Evolutionary conservation across 1,140 invertebrate species (phyloP), one percentile per base, ranked within the genome.

Genomic region (Homarus americanus): DNA sequence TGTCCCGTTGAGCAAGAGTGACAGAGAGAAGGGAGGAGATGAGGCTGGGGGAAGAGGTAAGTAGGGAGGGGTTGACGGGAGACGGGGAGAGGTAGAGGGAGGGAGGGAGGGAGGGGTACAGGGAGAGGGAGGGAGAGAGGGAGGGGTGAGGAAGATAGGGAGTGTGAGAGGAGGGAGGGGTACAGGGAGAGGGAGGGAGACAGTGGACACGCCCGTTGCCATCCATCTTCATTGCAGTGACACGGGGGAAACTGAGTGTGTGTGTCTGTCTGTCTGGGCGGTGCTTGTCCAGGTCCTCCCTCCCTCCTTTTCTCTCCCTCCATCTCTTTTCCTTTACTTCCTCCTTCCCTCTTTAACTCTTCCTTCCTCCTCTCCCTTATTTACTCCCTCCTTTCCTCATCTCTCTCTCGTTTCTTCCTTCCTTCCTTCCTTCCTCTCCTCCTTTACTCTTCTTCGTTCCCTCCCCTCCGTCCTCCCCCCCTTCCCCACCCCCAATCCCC

Each of bases 211-310:
- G 76, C 76, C 76, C 44, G 20, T 44, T 28, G 10, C 40, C 40
- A 79, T 79, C 76, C 76, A 79, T 79, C 76, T 79, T 79, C 24
- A 79, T 79, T 38, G 40, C 15, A 20, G 44, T 28, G 76, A 79
- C 76, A 36, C 36, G 41, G 32, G 40, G 49, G 78, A 32, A 34
- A 9, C 2, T 7, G 40, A 20, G 41, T 10, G 38, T 2, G 38
- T 1, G 4, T 24, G 4, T 1, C 32, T 32, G 5, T 63, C 1
- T 28, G 24, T 66, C 0, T 82, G 5, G 34, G 24, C 0, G 28
- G n/a, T 49, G 44, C 80, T 66, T 34, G n/a, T 49, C 63, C 44
- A 17, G 4, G 10, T 49, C 20, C 1, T 49, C n/a, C 20, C 28
- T n/a, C n/a, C n/a, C n/a, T n/a, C n/a, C n/a, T n/a, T n/a, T n/a